These are phyloP conservation scores for Dryadula phaetusa DNA, from an alignment of 2,888 invertebrate genomes.

Conservation along the genomic window DNA sequence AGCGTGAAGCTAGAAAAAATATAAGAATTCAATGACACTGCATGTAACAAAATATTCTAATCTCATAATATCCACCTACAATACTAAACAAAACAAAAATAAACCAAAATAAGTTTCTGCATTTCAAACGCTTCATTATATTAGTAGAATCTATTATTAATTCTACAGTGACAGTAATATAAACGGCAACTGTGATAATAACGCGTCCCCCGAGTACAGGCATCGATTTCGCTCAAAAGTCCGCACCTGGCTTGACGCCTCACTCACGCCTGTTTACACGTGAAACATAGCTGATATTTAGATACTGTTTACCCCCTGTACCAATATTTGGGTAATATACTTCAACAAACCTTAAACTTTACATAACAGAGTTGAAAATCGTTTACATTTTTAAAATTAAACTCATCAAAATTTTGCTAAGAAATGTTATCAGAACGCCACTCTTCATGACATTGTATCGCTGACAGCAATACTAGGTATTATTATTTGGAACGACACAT, in stretches of 20 bases:
- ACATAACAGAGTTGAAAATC: constrained; percentile 53
- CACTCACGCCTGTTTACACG: constrained; percentile 79
- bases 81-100: background rate
- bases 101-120: background rate
- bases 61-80: too few relatives aligned
- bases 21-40: too few relatives aligned
- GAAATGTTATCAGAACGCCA: constrained; percentile 73
- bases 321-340: constrained; percentile 47
- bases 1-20: too few relatives aligned
- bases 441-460: constrained; percentile 68
- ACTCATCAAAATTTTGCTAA: constrained; percentile 67
- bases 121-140: constrained; percentile 49
- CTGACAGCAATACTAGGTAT: constrained; percentile 76
- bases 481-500: constrained; percentile 73
- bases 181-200: constrained; percentile 80
- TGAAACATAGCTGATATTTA: constrained; percentile 77
- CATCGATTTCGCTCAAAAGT: constrained; percentile 66
- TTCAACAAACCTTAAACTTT: constrained; percentile 54
- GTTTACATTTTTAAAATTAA: constrained; percentile 53
- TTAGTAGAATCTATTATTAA: constrained; percentile 46
- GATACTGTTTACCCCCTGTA: constrained; percentile 70
- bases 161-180: constrained; percentile 61
- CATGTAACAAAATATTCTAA: too few relatives aligned
- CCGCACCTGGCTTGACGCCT: constrained; percentile 80
- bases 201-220: constrained; percentile 64